phyloP scores from a whole-genome alignment of 2,113 vertebrate genomes.

The Pithys albifrons region DNA sequence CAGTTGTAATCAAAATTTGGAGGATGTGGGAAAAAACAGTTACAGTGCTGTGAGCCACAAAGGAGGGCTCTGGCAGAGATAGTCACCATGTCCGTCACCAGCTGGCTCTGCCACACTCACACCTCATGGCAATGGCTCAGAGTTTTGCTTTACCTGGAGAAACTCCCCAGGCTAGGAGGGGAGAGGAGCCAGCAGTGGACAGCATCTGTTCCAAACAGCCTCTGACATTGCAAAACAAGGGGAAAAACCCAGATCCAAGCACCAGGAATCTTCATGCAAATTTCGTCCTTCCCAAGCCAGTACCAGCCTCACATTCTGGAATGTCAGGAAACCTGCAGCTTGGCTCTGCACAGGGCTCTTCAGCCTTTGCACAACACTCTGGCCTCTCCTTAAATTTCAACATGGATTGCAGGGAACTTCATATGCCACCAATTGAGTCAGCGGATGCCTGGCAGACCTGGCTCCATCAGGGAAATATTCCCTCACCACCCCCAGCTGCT shows the following conservation, averaged over 20 bases:
- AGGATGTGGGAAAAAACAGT: neutral
- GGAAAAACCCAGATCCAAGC: neutral
- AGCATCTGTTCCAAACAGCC: neutral
- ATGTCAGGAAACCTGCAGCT: neutral
- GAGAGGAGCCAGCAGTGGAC: neutral
- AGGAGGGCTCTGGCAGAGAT: neutral
- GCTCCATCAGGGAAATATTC: neutral
- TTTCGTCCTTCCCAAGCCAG: neutral
- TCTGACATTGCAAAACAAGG: neutral
- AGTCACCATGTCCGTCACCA: neutral
- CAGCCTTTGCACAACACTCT: neutral
- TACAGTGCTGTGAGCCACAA: neutral
- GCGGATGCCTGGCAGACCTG: neutral
- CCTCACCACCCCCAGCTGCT: neutral
- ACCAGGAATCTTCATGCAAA: neutral
- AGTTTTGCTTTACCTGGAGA: neutral
- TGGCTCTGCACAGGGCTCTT: neutral
- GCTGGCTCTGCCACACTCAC: neutral
- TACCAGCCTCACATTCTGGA: neutral
- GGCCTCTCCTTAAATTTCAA: conserved; percentile 17
- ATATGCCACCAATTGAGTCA: neutral
- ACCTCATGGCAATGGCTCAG: neutral
- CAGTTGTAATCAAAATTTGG: neutral
- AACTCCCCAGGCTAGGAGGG: neutral
- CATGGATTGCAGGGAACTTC: neutral